phyloP scores from a whole-genome alignment of 2,113 vertebrate species.

The Anarhynchus alexandrinus region DNA sequence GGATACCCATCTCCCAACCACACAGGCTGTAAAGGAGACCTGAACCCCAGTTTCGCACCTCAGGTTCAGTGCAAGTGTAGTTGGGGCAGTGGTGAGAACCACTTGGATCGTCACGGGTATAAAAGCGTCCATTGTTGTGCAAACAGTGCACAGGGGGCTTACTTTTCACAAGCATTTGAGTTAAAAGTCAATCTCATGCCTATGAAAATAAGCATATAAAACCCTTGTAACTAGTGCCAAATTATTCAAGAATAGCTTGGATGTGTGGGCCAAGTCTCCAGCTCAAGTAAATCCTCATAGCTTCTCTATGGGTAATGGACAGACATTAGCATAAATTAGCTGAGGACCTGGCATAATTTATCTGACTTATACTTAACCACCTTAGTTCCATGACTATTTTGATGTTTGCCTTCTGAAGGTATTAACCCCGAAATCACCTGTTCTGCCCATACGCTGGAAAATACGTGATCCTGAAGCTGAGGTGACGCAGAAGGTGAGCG shows the following conservation, averaged over 20 bases:
- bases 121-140: fast-evolving
- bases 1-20: neutral
- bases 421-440: neutral
- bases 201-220: neutral
- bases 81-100: neutral
- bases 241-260: neutral
- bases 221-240: neutral
- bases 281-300: neutral
- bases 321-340: neutral
- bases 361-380: neutral
- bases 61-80: neutral
- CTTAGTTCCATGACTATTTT: neutral
- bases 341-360: neutral
- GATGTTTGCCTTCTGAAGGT: neutral
- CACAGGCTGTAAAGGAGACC: neutral
- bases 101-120: too few species aligned
- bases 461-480: neutral
- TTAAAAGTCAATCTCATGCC: neutral
- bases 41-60: neutral
- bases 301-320: neutral
- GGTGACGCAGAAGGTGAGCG: fast-evolving
- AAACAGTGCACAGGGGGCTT: neutral
- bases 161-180: neutral
- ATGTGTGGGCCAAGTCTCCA: neutral
- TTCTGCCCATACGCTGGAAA: neutral